Evolutionary conservation across 1,140 invertebrate genomes (phyloP).

Genomic region (Scaptodrosophila lebanonensis): DNA sequence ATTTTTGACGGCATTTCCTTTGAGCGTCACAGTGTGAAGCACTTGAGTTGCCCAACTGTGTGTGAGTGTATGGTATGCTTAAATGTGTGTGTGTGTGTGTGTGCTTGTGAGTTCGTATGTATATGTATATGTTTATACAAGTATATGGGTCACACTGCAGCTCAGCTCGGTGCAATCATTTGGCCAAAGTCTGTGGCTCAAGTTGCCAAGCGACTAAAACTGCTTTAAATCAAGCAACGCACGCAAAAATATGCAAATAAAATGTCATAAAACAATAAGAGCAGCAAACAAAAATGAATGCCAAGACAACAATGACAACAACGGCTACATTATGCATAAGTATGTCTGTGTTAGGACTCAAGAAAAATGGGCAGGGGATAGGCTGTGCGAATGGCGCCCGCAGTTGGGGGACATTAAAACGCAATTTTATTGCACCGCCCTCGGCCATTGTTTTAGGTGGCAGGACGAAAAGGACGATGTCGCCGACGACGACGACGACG

Average conservation of each 20-base stretch:
- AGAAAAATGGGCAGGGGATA: constrained; percentile 15
- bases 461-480: constrained; percentile 52
- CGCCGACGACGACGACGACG: constrained; percentile 40
- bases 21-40: too few species aligned
- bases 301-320: constrained; percentile 30
- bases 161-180: too few species aligned
- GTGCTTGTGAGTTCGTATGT: too few species aligned
- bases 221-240: constrained; percentile 30
- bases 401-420: constrained; percentile 63
- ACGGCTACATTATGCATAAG: constrained; percentile 35
- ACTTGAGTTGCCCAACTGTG: too few species aligned
- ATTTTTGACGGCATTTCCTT: too few species aligned
- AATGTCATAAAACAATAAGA: constrained; percentile 68
- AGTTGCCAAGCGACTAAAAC: too few species aligned
- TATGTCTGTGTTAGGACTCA: constrained; percentile 1
- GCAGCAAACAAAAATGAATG: constrained; percentile 41
- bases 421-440: constrained; percentile 71
- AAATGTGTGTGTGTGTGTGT: too few species aligned
- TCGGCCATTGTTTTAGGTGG: constrained; percentile 44
- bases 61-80: too few species aligned
- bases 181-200: too few species aligned
- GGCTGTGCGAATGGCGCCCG: constrained; percentile 1
- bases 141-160: too few species aligned
- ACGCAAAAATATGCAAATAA: constrained; percentile 69
- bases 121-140: too few species aligned